phyloP scores from a whole-genome alignment of 2,797 vertebrate species.

The Vireo griseus region DNA sequence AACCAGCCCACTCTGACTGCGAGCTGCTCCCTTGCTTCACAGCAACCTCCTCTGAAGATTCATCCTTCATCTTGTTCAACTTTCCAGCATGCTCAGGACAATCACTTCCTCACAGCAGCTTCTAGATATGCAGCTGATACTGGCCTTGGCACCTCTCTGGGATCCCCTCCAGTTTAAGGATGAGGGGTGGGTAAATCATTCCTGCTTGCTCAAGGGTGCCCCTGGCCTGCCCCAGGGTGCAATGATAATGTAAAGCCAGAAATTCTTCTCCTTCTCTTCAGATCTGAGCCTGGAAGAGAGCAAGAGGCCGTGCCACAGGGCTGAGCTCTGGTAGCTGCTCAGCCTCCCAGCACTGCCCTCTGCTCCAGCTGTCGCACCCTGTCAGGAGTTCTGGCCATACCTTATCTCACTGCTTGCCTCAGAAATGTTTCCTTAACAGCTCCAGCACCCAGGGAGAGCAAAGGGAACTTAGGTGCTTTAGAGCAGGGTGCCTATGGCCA shows the following conservation, averaged over 20 bases:
- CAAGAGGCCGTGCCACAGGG: neutral
- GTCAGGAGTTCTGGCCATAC: fast-evolving
- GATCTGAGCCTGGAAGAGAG: neutral
- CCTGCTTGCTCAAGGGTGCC: neutral
- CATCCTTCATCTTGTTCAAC: neutral
- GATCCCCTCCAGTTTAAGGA: neutral
- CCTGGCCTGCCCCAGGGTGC: neutral
- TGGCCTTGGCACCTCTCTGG: neutral
- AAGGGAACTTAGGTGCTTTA: neutral
- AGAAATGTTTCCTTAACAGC: neutral
- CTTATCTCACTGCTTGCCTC: neutral
- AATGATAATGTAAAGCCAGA: fast-evolving
- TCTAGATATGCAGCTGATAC: neutral
- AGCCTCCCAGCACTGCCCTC: neutral
- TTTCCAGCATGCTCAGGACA: neutral
- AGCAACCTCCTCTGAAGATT: neutral
- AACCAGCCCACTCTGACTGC: neutral
- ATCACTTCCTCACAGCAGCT: neutral
- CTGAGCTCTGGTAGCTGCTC: neutral
- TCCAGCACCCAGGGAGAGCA: neutral
- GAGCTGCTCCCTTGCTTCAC: neutral
- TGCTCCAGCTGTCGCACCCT: neutral
- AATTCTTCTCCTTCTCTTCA: neutral
- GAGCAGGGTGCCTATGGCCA: neutral
- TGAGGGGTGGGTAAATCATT: neutral